These are phyloP conservation scores for Calycopis cecrops DNA, from an alignment of 1,140 invertebrate species.

Conservation along the genomic window DNA sequence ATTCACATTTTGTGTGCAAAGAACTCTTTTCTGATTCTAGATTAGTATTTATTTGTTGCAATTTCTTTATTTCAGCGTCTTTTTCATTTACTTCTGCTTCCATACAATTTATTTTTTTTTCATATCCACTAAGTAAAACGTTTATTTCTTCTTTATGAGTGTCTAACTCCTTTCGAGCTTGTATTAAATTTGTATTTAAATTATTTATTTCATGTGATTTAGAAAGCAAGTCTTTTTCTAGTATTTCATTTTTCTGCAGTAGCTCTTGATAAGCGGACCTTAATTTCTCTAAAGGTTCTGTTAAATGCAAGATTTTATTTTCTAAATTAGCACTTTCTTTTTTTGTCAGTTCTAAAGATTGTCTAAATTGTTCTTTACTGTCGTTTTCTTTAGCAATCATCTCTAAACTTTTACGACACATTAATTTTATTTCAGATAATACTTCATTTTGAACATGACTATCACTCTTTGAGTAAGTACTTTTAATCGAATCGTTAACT, in stretches of 20 bases:
- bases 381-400: constrained; percentile 41
- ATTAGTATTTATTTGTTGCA: constrained; percentile 16
- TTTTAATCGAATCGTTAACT: too few relatives aligned
- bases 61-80: constrained; percentile 31
- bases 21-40: neutral
- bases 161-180: constrained; percentile 37
- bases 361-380: constrained; percentile 42
- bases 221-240: constrained; percentile 38
- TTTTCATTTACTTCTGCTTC: constrained; percentile 16
- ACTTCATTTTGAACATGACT: constrained; percentile 20
- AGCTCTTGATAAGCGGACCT: constrained; percentile 38
- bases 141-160: constrained; percentile 38
- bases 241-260: constrained; percentile 36
- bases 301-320: constrained; percentile 33
- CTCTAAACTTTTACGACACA: constrained; percentile 35
- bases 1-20: constrained; percentile 16
- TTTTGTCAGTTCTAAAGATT: constrained; percentile 39
- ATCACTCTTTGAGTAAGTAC: too few relatives aligned
- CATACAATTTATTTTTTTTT: constrained; percentile 2
- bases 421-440: constrained; percentile 43
- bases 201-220: constrained; percentile 40
- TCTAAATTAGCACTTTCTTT: constrained; percentile 43
- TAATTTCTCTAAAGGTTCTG: constrained; percentile 34
- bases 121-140: constrained; percentile 23
- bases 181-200: constrained; percentile 37